These are phyloP conservation scores for Halcyon chelicuti DNA, from an alignment of 2,797 vertebrate species.

Conservation along the genomic window DNA sequence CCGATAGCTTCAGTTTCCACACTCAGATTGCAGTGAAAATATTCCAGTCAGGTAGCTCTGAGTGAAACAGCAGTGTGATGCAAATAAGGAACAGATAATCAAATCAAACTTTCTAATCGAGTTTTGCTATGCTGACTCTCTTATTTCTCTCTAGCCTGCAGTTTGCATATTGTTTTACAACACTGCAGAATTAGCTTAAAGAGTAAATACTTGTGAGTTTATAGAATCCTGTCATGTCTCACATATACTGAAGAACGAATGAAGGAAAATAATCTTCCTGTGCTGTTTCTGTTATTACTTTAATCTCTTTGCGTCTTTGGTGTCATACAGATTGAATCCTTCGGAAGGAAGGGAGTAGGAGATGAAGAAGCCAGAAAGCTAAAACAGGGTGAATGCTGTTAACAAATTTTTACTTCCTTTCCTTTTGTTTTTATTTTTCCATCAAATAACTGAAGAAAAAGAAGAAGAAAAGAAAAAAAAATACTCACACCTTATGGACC, in stretches of 20 bases:
- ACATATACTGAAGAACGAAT: constrained; percentile 1
- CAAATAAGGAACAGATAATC: constrained; percentile 76
- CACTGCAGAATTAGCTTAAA: constrained; percentile 74
- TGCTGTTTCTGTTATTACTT: constrained; percentile 6
- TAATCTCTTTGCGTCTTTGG: neutral
- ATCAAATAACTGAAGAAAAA: neutral
- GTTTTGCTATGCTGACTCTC: constrained; percentile 73
- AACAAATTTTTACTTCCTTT: neutral
- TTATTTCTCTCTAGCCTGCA: constrained; percentile 70
- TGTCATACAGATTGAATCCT: neutral
- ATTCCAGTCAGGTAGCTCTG: constrained; percentile 64
- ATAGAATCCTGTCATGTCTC: constrained; percentile 28
- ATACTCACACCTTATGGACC: neutral
- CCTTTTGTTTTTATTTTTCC: constrained; percentile 7
- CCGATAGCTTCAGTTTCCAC: neutral
- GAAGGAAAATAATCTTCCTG: constrained; percentile 9
- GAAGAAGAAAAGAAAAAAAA: neutral
- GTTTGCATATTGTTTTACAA: constrained; percentile 73
- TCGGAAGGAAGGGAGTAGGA: neutral
- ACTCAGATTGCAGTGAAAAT: constrained; percentile 26
- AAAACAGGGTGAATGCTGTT: neutral
- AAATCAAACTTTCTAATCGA: constrained; percentile 75
- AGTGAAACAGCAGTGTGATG: constrained; percentile 65
- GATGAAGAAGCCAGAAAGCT: neutral
- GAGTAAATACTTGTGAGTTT: constrained; percentile 68